phyloP scores from a whole-genome alignment of 2,888 invertebrate genomes.

The Rhodophaea formosa region DNA sequence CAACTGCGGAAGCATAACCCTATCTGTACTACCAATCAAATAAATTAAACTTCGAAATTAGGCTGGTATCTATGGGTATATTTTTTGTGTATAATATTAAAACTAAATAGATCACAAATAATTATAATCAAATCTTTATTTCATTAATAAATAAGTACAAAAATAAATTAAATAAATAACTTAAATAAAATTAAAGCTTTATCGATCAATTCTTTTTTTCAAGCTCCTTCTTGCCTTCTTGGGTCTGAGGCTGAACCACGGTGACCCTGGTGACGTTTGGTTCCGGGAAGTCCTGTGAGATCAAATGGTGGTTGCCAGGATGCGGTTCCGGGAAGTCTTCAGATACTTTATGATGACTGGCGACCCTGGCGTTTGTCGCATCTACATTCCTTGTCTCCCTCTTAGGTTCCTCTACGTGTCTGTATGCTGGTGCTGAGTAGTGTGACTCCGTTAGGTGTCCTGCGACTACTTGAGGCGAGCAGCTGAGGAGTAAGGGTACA shows the following conservation, averaged over 20 bases:
- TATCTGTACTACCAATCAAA: no score
- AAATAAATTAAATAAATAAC: slow-evolving; percentile 12
- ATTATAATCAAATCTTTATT: not conserved
- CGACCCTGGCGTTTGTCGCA: slow-evolving; percentile 23
- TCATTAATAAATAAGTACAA: not conserved
- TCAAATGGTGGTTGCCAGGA: slow-evolving; percentile 34
- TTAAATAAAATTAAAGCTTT: slow-evolving; percentile 6
- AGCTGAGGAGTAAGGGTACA: slow-evolving; percentile 41
- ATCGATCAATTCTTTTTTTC: not conserved
- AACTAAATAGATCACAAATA: no score
- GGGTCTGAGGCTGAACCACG: not conserved
- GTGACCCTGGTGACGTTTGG: slow-evolving; percentile 29
- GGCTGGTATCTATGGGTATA: no score
- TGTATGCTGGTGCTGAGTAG: slow-evolving; percentile 29
- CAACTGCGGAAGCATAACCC: no score
- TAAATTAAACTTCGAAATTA: no score
- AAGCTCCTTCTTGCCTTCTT: not conserved
- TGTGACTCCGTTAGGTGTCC: slow-evolving; percentile 32
- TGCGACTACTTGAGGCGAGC: slow-evolving; percentile 37
- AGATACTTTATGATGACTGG: slow-evolving; percentile 38
- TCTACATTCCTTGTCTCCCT: slow-evolving; percentile 26
- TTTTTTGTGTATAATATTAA: no score
- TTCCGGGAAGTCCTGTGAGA: slow-evolving; percentile 42
- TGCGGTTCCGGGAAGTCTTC: slow-evolving; percentile 33
- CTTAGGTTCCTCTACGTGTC: slow-evolving; percentile 24